These are phyloP conservation scores for Caenorhabditis panamensis DNA, from an alignment of 2,888 invertebrate species.

Conservation along the genomic window DNA sequence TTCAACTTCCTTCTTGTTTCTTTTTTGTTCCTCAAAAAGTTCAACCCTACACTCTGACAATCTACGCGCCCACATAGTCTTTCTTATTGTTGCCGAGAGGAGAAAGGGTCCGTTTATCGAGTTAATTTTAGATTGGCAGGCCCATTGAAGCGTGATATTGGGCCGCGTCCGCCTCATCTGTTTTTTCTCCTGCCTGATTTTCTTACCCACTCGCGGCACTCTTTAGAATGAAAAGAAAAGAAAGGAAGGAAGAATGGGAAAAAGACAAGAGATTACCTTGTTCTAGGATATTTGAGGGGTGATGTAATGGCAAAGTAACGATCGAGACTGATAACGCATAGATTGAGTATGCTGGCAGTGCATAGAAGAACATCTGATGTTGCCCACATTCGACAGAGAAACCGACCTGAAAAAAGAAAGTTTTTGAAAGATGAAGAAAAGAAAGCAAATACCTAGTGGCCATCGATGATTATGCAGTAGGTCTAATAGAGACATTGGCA, in stretches of 20 bases:
- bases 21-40: slow-evolving; percentile 27
- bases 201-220: slow-evolving; percentile 22
- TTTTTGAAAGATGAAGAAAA: background rate
- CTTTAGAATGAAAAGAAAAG: slow-evolving; percentile 18
- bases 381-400: slow-evolving; percentile 78
- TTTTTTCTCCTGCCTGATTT: slow-evolving; percentile 48
- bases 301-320: slow-evolving; percentile 82
- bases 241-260: background rate
- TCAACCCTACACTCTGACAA: slow-evolving; percentile 33
- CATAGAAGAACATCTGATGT: slow-evolving; percentile 81
- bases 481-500: slow-evolving; percentile 81
- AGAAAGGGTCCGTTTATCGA: slow-evolving; percentile 56
- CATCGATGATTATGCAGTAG: slow-evolving; percentile 81
- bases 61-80: slow-evolving; percentile 1
- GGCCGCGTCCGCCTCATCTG: slow-evolving; percentile 59
- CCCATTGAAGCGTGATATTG: slow-evolving; percentile 61
- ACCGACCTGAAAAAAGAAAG: slow-evolving; percentile 55
- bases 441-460: slow-evolving; percentile 74
- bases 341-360: slow-evolving; percentile 81
- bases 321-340: slow-evolving; percentile 81
- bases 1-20: slow-evolving; percentile 2
- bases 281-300: slow-evolving; percentile 81
- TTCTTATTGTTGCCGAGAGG: slow-evolving; percentile 54
- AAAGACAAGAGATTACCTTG: slow-evolving; percentile 69
- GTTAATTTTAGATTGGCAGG: slow-evolving; percentile 60